Percentiles rank a stretch among this genome's conserved stretches.
Conservation (phyloP, 2,888 invertebrate species). For the Listrodromus nycthemerus region DNA sequence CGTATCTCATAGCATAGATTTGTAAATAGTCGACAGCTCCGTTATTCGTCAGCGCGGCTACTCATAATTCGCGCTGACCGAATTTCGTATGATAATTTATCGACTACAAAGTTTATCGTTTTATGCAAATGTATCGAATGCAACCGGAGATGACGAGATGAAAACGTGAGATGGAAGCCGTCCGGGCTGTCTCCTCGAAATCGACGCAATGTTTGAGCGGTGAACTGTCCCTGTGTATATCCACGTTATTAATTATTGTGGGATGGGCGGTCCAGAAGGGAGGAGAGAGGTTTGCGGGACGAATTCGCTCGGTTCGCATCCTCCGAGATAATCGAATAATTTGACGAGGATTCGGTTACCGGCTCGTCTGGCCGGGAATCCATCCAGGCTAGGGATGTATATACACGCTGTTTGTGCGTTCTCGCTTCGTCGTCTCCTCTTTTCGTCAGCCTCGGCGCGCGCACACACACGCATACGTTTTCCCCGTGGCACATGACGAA, state of each 20-base stretch:
- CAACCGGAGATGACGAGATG: not conserved
- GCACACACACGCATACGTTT: conserved; percentile 29
- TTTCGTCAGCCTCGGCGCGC: not conserved
- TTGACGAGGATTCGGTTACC: conserved; percentile 70
- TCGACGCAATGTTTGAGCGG: not conserved
- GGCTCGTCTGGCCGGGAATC: conserved; percentile 62
- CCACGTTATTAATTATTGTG: conserved; percentile 74
- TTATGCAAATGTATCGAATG: conserved; percentile 4
- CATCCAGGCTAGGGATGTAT: conserved; percentile 30
- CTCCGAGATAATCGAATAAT: conserved; percentile 72
- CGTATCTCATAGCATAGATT: not conserved
- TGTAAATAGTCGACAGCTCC: not conserved
- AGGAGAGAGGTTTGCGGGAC: conserved; percentile 57
- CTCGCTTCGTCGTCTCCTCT: conserved; percentile 38
- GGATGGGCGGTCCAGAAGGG: not conserved
- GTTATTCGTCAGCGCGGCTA: not conserved
- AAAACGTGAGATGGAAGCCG: conserved; percentile 1
- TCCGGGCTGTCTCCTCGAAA: not conserved
- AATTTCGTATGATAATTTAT: conserved; percentile 21
- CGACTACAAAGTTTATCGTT: conserved; percentile 15
- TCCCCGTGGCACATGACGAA: conserved; percentile 67
- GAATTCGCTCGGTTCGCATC: conserved; percentile 61
- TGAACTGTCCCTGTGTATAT: conserved; percentile 23
- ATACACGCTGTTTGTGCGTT: conserved; percentile 1
- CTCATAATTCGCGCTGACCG: not conserved